These are phyloP conservation scores for Acanthococcus lagerstroemiae DNA, from an alignment of 2,888 invertebrate genomes.

Conservation along the genomic window DNA sequence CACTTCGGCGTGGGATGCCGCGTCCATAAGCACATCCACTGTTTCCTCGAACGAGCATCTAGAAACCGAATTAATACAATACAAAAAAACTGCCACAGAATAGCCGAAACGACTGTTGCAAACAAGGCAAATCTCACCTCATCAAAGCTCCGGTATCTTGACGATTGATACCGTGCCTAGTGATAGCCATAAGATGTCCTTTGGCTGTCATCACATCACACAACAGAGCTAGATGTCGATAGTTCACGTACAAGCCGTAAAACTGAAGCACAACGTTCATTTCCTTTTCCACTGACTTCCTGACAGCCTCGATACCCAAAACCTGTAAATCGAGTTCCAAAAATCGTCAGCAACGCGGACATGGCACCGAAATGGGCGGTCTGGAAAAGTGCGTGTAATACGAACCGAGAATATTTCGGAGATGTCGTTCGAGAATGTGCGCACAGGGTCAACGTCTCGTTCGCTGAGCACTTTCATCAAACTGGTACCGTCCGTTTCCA, in stretches of 20 bases:
- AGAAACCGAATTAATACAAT: conserved; percentile 1
- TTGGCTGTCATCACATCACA: conserved; percentile 83
- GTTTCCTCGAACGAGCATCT: conserved; percentile 99
- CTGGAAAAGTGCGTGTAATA: conserved; percentile 8
- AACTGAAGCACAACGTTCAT: conserved; percentile 52
- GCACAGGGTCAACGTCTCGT: conserved; percentile 90
- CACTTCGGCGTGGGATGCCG: conserved; percentile 95
- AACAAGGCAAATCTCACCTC: too few species aligned
- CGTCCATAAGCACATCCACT: conserved; percentile 95
- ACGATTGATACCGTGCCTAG: conserved; percentile 98
- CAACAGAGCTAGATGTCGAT: conserved; percentile 57
- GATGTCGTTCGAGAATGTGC: conserved; percentile 98
- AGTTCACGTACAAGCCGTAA: conserved; percentile 55
- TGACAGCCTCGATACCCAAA: conserved; percentile 95
- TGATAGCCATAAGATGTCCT: conserved; percentile 99
- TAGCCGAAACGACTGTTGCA: not conserved
- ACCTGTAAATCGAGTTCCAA: conserved; percentile 45
- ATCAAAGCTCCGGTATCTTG: conserved; percentile 97
- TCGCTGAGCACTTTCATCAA: conserved; percentile 97
- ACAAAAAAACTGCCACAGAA: not conserved
- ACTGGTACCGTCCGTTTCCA: conserved; percentile 98
- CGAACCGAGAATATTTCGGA: conserved; percentile 91
- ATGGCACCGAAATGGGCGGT: not conserved
- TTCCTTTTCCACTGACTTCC: conserved; percentile 98
- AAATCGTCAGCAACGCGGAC: not conserved